Conservation (phyloP, 2,797 vertebrate species). For the Huso huso region DNA sequence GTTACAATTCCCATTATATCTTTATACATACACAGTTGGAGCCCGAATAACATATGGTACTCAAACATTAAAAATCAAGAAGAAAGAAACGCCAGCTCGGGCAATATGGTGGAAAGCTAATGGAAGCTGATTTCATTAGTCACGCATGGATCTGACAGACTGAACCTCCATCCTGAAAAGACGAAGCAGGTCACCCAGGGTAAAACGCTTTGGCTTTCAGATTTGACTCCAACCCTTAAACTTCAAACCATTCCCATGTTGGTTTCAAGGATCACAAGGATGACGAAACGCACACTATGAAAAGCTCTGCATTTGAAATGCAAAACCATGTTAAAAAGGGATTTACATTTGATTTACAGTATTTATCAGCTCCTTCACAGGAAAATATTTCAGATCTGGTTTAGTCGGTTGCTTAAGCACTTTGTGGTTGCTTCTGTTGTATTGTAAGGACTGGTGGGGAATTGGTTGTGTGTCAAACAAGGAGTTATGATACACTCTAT, state of each 20-base stretch:
- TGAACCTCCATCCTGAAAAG: background rate
- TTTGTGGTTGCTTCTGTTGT: too few relatives aligned
- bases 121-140: background rate
- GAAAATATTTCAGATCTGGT: too few relatives aligned
- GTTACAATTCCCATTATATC: too few relatives aligned
- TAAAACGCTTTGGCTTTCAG: background rate
- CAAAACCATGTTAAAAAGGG: background rate
- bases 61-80: too few relatives aligned
- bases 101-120: background rate
- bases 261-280: background rate
- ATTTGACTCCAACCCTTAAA: background rate
- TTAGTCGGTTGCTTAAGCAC: too few relatives aligned
- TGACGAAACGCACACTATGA: background rate
- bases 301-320: background rate
- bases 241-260: background rate
- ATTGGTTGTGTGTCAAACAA: too few relatives aligned
- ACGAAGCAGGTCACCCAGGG: background rate
- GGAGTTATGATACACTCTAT: too few relatives aligned
- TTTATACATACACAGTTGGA: too few relatives aligned
- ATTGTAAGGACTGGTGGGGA: too few relatives aligned
- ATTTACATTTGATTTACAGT: background rate
- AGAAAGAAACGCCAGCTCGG: too few relatives aligned
- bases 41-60: too few relatives aligned
- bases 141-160: background rate
- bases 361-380: too few relatives aligned